Evolutionary conservation across 2,797 vertebrate genomes (phyloP), one percentile per base, ranked within the genome.

Genomic region (Schizopygopsis malacanthus): DNA sequence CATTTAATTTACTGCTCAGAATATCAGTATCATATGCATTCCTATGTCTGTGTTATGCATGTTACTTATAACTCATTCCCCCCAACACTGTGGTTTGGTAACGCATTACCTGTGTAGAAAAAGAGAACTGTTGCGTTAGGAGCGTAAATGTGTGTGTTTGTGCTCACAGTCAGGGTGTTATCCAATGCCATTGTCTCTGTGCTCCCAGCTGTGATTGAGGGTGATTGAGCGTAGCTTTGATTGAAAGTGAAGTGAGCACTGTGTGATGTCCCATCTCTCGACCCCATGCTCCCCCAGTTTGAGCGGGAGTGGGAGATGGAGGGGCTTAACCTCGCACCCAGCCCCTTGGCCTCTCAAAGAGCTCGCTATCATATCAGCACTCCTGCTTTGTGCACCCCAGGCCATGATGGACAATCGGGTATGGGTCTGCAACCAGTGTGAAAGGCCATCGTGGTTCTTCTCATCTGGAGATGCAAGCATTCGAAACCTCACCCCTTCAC

Each of bases 161-260:
- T 83, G 75, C 82, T 85, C 47, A 77, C 33, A 54, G 87, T 87
- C 70, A 71, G 76, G 72, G 71, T 85, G 76, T 75, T 59, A 79
- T 78, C 72, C 50, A 86, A 73, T 77, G 59, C 67, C 9, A 47
- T 47, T 86, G 79, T 88, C 82, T 86, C 87, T 80, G 25, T 7
- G 61, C 61, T 78, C 52, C 80, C 71, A 75, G 28, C 84, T 81
- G 75, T 70, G 73, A 84, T 78, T 77, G 82, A 83, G 85, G 67
- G 76, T 91, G 89, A 91, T 82, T 88, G 89, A 88, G 85, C 65
- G 56, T 56, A 59, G 83, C 82, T 86, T 65, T 90, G 86, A 91
- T 89, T 82, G 79, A 85, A 88, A 82, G 88, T 52, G 72, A 91
- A 86, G 89, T 81, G 75, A 77, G 70, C 87, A 73, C 39, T 73